Percentiles rank a stretch among this genome's conserved stretches.
Evolutionary conservation across 1,140 invertebrate species (phyloP).

Genomic region (Hydropsyche tenuis): DNA sequence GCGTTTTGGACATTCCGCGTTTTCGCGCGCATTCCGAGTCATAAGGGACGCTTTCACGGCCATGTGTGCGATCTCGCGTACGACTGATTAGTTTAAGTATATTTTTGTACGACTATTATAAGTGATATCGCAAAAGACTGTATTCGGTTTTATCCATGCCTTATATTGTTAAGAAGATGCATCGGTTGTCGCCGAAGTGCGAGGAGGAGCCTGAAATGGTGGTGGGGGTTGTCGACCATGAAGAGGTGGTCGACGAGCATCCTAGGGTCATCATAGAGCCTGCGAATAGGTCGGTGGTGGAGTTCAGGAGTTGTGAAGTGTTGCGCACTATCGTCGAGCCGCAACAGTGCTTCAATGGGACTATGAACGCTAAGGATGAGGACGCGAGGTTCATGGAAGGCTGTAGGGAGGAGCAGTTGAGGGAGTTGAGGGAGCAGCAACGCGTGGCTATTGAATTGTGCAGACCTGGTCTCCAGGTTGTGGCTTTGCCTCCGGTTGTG

Average conservation of each 20-base stretch:
- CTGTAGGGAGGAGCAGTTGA: constrained; percentile 42
- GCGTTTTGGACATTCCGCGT: constrained; percentile 29
- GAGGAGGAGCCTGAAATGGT: constrained; percentile 40
- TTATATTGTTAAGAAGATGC: constrained; percentile 22
- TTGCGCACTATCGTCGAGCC: constrained; percentile 32
- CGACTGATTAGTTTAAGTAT: constrained; percentile 44
- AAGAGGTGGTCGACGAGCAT: constrained; percentile 45
- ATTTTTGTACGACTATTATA: constrained; percentile 29
- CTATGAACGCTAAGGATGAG: constrained; percentile 34
- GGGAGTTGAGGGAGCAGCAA: constrained; percentile 45
- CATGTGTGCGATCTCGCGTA: not conserved
- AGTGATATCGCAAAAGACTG: not conserved
- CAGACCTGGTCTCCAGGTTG: constrained; percentile 55
- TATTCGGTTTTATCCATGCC: not conserved
- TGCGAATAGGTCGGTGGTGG: constrained; percentile 14
- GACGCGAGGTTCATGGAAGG: constrained; percentile 38
- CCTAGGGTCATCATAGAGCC: constrained; percentile 48
- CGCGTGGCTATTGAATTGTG: constrained; percentile 53
- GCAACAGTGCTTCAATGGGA: constrained; percentile 7
- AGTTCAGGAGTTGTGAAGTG: constrained; percentile 39
- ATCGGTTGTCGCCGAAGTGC: constrained; percentile 38
- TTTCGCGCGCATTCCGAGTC: too few relatives aligned
- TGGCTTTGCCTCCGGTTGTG: constrained; percentile 57
- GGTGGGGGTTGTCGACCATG: constrained; percentile 43
- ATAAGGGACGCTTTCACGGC: too few relatives aligned